phyloP scores from a whole-genome alignment of 2,888 invertebrate species.

The Leptinotarsa rubiginosa region DNA sequence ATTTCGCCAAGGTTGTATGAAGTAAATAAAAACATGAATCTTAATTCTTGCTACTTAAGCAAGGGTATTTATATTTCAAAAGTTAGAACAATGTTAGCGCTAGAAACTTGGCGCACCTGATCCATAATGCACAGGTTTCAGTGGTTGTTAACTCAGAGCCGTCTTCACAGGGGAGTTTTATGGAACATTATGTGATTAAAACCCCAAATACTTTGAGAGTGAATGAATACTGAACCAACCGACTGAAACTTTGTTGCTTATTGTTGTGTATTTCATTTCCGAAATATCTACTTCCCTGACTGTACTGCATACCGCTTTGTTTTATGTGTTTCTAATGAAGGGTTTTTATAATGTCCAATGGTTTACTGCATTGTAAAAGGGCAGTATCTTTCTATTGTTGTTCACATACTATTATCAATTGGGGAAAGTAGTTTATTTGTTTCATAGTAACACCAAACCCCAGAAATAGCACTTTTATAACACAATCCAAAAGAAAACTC shows the following conservation, averaged over 20 bases:
- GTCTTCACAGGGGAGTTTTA: conserved; percentile 49
- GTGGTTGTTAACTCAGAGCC: conserved; percentile 11
- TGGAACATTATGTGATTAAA: conserved; percentile 26
- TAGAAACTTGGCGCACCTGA: conserved; percentile 52
- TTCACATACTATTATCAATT: no score
- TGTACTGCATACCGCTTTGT: no score
- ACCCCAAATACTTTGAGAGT: not conserved
- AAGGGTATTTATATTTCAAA: conserved; percentile 45
- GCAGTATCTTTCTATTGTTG: no score
- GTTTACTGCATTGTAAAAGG: no score
- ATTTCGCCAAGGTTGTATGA: conserved; percentile 15
- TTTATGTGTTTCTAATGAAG: no score
- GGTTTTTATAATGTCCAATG: no score
- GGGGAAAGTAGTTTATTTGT: no score
- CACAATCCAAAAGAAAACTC: no score
- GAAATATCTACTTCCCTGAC: no score
- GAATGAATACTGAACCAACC: not conserved
- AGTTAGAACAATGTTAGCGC: conserved; percentile 50
- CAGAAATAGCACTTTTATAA: no score
- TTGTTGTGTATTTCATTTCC: no score
- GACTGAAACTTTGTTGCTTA: not conserved
- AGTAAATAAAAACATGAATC: conserved; percentile 40
- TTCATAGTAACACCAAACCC: no score
- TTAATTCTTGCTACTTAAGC: conserved; percentile 39
- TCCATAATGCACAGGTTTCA: conserved; percentile 58